Evolutionary conservation across 2,888 invertebrate species (phyloP).

Genomic region (Drosophila histrio): DNA sequence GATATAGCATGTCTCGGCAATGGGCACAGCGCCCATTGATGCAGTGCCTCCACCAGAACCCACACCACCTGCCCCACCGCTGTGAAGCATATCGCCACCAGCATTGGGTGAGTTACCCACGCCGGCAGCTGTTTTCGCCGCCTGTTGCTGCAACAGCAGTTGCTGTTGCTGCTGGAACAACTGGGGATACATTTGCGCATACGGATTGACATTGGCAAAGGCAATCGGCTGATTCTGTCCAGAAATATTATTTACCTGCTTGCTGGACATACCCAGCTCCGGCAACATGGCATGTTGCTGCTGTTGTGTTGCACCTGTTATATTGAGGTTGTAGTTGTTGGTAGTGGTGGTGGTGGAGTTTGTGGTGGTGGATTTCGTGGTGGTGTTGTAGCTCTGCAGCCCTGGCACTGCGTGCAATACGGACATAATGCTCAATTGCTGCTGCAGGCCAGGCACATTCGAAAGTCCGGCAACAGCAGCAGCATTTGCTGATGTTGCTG

Average conservation of each 20-base stretch:
- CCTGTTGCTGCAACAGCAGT: slow-evolving; percentile 49
- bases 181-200: slow-evolving; percentile 81
- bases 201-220: slow-evolving; percentile 81
- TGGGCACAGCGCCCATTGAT: neutral
- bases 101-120: slow-evolving; percentile 39
- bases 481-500: neutral
- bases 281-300: slow-evolving; percentile 1
- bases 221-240: slow-evolving; percentile 64
- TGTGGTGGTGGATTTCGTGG: slow-evolving; percentile 25
- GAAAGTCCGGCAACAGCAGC: slow-evolving; percentile 5
- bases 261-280: slow-evolving; percentile 7
- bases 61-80: neutral
- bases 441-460: slow-evolving; percentile 30
- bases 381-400: slow-evolving; percentile 66
- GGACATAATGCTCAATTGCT: slow-evolving; percentile 26
- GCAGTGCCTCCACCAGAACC: neutral
- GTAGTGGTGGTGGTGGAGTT: slow-evolving; percentile 28
- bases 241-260: slow-evolving; percentile 7
- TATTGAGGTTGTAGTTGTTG: slow-evolving; percentile 72
- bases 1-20: slow-evolving; percentile 86
- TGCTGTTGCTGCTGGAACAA: slow-evolving; percentile 74
- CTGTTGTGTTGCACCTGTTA: slow-evolving; percentile 10
- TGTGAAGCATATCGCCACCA: neutral
- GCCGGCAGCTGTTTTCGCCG: slow-evolving; percentile 36
- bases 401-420: slow-evolving; percentile 51